These are phyloP conservation scores for Calephelis perditalis DNA, from an alignment of 2,888 invertebrate genomes.

Conservation along the genomic window DNA sequence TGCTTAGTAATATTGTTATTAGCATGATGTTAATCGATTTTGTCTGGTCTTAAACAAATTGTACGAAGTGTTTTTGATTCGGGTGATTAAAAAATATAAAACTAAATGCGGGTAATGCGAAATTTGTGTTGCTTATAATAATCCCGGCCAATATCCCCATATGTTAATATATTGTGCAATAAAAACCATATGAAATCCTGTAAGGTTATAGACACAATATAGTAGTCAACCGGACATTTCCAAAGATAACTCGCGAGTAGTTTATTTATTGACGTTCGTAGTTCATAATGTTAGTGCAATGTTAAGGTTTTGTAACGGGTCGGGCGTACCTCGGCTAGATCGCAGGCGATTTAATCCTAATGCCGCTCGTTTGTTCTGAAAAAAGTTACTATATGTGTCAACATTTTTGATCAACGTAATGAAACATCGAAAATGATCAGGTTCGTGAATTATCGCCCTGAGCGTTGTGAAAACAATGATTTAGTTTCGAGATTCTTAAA, in stretches of 20 bases:
- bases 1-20: constrained; percentile 72
- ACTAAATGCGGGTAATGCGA: background rate
- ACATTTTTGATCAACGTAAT: background rate
- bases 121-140: background rate
- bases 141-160: too few relatives aligned
- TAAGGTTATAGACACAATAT: constrained; percentile 9
- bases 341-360: background rate
- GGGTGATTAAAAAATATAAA: too few relatives aligned
- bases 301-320: constrained; percentile 1
- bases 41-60: constrained; percentile 49
- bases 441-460: background rate
- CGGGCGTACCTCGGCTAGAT: background rate
- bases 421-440: constrained; percentile 5
- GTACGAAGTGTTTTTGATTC: constrained; percentile 20
- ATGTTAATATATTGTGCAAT: constrained; percentile 7
- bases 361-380: background rate
- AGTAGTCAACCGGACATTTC: constrained; percentile 8
- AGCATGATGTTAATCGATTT: constrained; percentile 65
- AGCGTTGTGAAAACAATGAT: constrained; percentile 1
- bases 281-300: constrained; percentile 9
- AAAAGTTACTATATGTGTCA: background rate
- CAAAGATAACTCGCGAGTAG: constrained; percentile 6
- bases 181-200: background rate
- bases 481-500: background rate
- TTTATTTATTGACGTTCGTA: constrained; percentile 10